Base-by-base conservation (phyloP, 2,888 invertebrate species). In the Andricus quercusramuli region DNA sequence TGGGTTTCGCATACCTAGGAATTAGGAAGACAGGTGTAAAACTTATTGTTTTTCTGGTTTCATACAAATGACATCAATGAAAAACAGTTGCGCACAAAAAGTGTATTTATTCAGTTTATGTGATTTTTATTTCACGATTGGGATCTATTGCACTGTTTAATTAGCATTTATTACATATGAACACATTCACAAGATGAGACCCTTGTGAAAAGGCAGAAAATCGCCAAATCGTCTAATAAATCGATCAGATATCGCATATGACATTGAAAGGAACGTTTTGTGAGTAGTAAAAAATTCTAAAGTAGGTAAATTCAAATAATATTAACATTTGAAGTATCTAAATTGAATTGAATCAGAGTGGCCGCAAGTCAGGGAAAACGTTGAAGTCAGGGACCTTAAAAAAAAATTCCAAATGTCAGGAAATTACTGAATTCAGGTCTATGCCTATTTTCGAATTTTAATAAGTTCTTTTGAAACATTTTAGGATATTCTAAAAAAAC, bases 91-190 rank as follows among this genome's bases (percentile, higher is more conserved):
- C 74, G 74, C 74, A 56, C 74, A 59, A 74, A 70, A 56, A 74
- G 59, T 15, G 32, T 74, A 74, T 74, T 74, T 74, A 74, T 74
- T 74, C 22, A 74, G 29, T 74, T 74, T 29, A 74, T 74, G 51
- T 51, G 32, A 74, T 51, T 74, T 74, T 74, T 22, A 22, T 32
- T 8, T 59, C 74, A 74, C 17, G 37, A 74, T 74, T n/a, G 22
- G 74, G 51, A 74, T 74, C 74, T 32, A 74, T 74, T 74, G 74
- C 51, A 56, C 70, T 51, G 70, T 22, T 74, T 32, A 74, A 56
- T 74, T 32, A 74, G 70, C 32, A n/a, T 74, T 74, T 74, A 74
- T 74, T 74, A 74, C 74, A 74, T 74, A 74, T 74, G 74, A 74
- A 74, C 74, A 74, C 56, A 37, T 74, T 74, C 56, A 74, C 56